Conservation (phyloP, 2,113 vertebrate genomes). For the Corapipo altera region DNA sequence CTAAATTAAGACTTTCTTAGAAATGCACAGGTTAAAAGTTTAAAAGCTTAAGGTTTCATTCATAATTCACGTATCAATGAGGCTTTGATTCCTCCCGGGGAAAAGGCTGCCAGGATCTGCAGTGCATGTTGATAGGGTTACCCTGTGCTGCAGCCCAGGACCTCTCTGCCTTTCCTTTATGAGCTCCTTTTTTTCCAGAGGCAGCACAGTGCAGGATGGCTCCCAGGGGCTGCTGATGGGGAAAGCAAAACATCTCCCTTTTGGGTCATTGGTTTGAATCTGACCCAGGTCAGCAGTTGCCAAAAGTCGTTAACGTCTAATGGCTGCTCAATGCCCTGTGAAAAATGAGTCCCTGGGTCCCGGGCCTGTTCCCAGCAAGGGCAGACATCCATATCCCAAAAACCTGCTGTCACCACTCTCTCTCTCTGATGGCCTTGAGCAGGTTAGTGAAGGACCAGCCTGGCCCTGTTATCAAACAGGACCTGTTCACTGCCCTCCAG, state of each 20-base stretch:
- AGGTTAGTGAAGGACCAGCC: not conserved
- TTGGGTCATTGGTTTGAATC: constrained; percentile 4
- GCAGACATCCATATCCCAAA: not conserved
- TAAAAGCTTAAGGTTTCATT: constrained; percentile 70
- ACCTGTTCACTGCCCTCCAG: not conserved
- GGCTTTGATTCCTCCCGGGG: constrained; percentile 50
- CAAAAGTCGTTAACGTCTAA: not conserved
- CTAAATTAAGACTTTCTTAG: constrained; percentile 60
- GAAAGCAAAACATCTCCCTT: not conserved
- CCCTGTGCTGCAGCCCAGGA: not conserved
- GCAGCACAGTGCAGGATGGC: not conserved
- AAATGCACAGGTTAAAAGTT: constrained; percentile 70
- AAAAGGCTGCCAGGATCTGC: constrained; percentile 6
- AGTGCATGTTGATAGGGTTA: constrained; percentile 50
- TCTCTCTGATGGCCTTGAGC: not conserved
- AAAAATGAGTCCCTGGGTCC: constrained; percentile 2
- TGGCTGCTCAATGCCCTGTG: constrained; percentile 1
- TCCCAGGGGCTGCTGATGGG: not conserved
- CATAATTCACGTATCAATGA: constrained; percentile 69
- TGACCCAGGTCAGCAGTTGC: constrained; percentile 12
- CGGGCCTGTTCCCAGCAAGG: not conserved
- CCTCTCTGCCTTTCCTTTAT: not conserved
- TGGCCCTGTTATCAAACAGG: accelerated
- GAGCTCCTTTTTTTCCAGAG: not conserved
- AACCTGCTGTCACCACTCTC: not conserved